Base-by-base conservation (phyloP, 2,888 invertebrate species). In the Eretmocerus hayati region DNA sequence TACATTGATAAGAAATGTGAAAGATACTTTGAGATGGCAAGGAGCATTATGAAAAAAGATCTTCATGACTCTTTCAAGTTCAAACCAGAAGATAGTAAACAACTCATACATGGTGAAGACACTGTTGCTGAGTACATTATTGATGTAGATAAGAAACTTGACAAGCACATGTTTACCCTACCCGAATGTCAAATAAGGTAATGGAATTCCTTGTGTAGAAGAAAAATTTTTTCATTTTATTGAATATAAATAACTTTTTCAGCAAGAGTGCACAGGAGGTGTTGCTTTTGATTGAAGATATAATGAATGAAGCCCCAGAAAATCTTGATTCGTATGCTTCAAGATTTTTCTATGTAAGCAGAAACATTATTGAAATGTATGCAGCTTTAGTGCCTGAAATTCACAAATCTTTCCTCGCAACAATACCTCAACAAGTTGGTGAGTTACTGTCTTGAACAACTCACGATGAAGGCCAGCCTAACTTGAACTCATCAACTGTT, bases 391-490 rank as follows among this genome's bases (percentile, higher is more conserved):
- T 90, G 20, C 87, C 89, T 1, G 82, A 83, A 56, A 80, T 85
- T 62, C 92, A 93, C 72, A 83, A 83, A 63, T 83, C 85, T 61
- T 80, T 84, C 58, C 75, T 94, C 48, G 81, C 85, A 63, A 86
- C 83, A 2, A 85, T 93, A 62, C 93, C 94, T 3, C 91, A 93
- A 63, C 88, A 90, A 74, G 82, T 87, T 58, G 86, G 86, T 86
- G 64, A 74, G 77, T 50, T 37, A 36, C n/a, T n/a, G n/a, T n/a
- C n/a, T n/a, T n/a, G n/a, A n/a, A n/a, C n/a, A n/a, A n/a, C n/a
- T n/a, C n/a, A n/a, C n/a, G n/a, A n/a, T n/a, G n/a, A n/a, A n/a
- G n/a, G n/a, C n/a, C n/a, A n/a, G n/a, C n/a, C n/a, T n/a, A n/a
- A n/a, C n/a, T n/a, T n/a, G n/a, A n/a, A n/a, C n/a, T n/a, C n/a